Evolutionary conservation across 2,113 vertebrate genomes (phyloP).

Genomic region (Hippopotamus amphibius): DNA sequence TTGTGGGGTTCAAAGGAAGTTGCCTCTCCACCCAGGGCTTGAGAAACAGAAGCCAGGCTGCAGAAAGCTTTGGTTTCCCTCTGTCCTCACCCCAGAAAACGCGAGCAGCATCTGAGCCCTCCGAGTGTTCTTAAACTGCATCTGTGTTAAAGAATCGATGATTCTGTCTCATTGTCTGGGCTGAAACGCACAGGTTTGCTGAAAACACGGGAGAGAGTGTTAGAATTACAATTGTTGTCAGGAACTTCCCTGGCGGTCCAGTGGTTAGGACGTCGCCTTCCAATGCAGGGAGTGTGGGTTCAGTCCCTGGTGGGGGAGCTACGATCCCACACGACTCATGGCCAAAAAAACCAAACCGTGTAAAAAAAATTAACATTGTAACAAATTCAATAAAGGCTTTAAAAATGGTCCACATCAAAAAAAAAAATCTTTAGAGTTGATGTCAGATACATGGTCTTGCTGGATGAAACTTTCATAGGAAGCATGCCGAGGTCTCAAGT

Average conservation of each 20-base stretch:
- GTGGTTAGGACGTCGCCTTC: too few species aligned
- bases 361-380: too few species aligned
- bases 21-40: neutral
- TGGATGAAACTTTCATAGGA: neutral
- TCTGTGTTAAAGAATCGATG: neutral
- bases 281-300: too few species aligned
- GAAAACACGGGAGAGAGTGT: neutral
- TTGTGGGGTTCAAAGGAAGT: slow-evolving; percentile 33
- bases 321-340: too few species aligned
- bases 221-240: neutral
- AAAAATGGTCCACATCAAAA: too few species aligned
- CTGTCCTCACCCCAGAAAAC: neutral
- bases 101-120: neutral
- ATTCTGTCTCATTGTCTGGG: neutral
- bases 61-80: neutral
- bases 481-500: neutral
- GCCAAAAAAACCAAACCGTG: too few species aligned
- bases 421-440: neutral
- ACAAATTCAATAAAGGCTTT: too few species aligned
- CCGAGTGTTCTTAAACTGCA: neutral
- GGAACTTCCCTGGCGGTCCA: too few species aligned
- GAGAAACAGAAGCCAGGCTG: neutral
- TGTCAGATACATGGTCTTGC: neutral
- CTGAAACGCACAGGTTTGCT: neutral
- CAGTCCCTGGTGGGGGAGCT: too few species aligned